Evolutionary conservation across 2,888 invertebrate species (phyloP), one percentile per base, ranked within the genome.

Genomic region (Erebia palarica): DNA sequence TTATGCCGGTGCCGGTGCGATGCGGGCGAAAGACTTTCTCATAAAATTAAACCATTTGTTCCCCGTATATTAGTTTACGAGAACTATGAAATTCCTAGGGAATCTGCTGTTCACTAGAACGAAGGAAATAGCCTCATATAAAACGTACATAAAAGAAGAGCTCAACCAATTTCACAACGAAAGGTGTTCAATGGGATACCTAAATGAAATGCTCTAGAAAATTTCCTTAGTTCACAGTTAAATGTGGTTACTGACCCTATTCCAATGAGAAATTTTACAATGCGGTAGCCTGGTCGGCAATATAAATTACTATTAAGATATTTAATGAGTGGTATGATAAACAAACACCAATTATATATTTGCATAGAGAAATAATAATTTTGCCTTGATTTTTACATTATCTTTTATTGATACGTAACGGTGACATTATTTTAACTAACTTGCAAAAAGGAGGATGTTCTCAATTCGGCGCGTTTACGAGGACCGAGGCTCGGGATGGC

Each of bases 31-130:
- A 27, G 3, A 60, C 59, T 42, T 47, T 21, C 47, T 47, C 47
- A 14, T 61, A 13, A 61, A 47, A 61, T 61, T 61, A 18, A 47
- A 61, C 47, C 21, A 47, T 61, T 44, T 47, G 4, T 61, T 18
- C 47, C 47, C 13, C 21, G 18, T 21, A 16, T 21, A 63, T 44
- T 44, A 61, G 18, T 47, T 61, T 16, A 44, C 42, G 18, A 49
- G 49, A 49, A 47, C 49, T 49, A 9, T 14, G 21, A 21, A 21
- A 3, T 1, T 49, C 1, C 11, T 0, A 8, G 47, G 13, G 13
- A 44, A 44, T 16, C 27, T 42, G 36, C n/a, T 57, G 57, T 57
- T 21, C 16, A 16, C n/a, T 4, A 18, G 13, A 57, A 11, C 21
- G 18, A 57, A 57, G 21, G 10, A 21, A 57, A 21, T 21, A 18